Conservation (phyloP, 2,113 vertebrate genomes). For the Rallus limicola region DNA sequence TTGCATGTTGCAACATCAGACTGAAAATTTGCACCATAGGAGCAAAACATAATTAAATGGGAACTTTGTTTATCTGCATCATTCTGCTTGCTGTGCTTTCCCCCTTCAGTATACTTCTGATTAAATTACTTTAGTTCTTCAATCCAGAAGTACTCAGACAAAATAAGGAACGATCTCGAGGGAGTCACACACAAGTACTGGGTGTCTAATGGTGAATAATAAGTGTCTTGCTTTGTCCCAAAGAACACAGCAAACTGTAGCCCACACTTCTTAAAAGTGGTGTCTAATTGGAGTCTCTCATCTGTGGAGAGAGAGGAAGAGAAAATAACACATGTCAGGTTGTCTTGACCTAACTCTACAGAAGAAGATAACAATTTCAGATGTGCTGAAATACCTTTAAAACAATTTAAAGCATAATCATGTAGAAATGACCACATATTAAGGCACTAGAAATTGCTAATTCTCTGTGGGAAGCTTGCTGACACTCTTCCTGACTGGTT, state of each 20-base stretch:
- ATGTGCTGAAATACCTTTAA: neutral
- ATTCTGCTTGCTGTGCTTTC: neutral
- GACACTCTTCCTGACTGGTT: neutral
- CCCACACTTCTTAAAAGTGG: neutral
- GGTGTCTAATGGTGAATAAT: neutral
- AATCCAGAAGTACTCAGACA: neutral
- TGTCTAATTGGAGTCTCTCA: neutral
- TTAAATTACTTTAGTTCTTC: neutral
- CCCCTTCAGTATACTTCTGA: neutral
- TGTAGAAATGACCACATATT: neutral
- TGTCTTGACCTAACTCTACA: constrained; percentile 9
- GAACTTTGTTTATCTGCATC: neutral
- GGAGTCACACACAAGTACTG: neutral
- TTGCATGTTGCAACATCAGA: neutral
- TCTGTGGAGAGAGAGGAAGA: neutral
- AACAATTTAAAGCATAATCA: neutral
- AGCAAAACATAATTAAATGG: neutral
- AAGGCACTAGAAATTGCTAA: neutral
- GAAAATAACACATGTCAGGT: neutral
- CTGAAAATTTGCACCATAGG: neutral
- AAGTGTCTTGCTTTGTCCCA: neutral
- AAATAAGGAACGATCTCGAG: neutral
- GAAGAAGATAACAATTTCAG: neutral
- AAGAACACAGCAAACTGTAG: neutral
- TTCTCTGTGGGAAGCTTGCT: neutral